phyloP scores from a whole-genome alignment of 2,888 invertebrate genomes.

The Pristionchus exspectatus region DNA sequence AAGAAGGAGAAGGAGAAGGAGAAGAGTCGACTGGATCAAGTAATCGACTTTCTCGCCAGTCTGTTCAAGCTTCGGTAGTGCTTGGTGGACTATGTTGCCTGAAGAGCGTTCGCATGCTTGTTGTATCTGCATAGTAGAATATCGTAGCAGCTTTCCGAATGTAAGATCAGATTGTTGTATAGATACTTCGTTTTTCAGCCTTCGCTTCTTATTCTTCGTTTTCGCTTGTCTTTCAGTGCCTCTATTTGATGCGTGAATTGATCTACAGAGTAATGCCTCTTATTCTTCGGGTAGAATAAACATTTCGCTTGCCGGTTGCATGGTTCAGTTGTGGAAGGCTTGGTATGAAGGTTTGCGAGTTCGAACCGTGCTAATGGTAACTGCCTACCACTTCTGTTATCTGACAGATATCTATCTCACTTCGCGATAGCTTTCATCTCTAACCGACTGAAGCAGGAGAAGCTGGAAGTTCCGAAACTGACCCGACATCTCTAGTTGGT shows the following conservation, averaged over 20 bases:
- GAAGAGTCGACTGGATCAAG: conserved; percentile 54
- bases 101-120: neutral
- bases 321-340: too few species aligned
- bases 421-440: too few species aligned
- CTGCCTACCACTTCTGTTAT: too few species aligned
- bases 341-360: too few species aligned
- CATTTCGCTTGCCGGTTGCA: neutral
- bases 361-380: too few species aligned
- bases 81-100: neutral
- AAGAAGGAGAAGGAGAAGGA: conserved; percentile 35
- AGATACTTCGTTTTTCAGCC: neutral
- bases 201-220: neutral
- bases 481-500: too few species aligned
- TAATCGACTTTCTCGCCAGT: conserved; percentile 53
- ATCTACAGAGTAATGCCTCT: neutral
- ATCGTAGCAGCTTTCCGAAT: neutral
- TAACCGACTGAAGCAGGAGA: too few species aligned
- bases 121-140: neutral
- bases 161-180: too few species aligned
- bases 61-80: conserved; percentile 48
- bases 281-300: neutral
- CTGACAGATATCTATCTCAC: too few species aligned
- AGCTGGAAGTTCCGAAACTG: too few species aligned
- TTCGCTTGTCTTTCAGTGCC: neutral
- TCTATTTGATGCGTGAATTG: neutral